Conservation (phyloP, 1,140 invertebrate species). For the Lordiphosa stackelbergi region DNA sequence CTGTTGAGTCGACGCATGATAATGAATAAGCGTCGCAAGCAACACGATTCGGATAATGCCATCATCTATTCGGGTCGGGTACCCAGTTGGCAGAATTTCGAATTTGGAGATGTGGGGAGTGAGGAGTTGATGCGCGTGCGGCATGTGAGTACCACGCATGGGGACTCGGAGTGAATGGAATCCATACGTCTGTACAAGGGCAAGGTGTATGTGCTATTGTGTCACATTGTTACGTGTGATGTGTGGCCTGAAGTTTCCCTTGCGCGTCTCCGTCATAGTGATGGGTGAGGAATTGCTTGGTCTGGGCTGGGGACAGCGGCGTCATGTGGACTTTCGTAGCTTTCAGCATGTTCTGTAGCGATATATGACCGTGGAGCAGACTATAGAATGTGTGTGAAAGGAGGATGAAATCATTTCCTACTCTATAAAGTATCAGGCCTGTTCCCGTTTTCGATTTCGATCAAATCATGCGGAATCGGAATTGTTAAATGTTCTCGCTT, state of each 20-base stretch:
- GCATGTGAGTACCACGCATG: constrained; percentile 40
- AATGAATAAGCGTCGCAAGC: constrained; percentile 11
- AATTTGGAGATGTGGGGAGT: constrained; percentile 51
- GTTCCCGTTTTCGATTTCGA: too few relatives aligned
- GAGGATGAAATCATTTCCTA: too few relatives aligned
- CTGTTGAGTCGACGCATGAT: constrained; percentile 39
- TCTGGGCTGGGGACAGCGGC: not conserved
- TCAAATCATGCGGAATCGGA: too few relatives aligned
- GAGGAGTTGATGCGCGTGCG: constrained; percentile 41
- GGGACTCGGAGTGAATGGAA: constrained; percentile 77
- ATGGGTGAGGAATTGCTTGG: constrained; percentile 25
- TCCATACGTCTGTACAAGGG: constrained; percentile 82
- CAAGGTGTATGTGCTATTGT: constrained; percentile 84
- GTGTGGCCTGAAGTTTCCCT: constrained; percentile 84
- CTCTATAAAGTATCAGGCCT: too few relatives aligned
- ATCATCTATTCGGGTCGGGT: constrained; percentile 15
- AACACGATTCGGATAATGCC: not conserved
- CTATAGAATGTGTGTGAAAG: constrained; percentile 51
- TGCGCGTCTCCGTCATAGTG: constrained; percentile 28
- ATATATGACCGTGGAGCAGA: constrained; percentile 53
- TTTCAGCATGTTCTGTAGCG: constrained; percentile 36
- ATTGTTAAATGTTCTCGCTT: too few relatives aligned
- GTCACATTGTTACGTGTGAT: constrained; percentile 88
- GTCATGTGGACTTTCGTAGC: constrained; percentile 45
- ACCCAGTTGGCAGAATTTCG: constrained; percentile 52